Evolutionary conservation across 1,140 invertebrate genomes (phyloP).

Genomic region (Plodia interpunctella): DNA sequence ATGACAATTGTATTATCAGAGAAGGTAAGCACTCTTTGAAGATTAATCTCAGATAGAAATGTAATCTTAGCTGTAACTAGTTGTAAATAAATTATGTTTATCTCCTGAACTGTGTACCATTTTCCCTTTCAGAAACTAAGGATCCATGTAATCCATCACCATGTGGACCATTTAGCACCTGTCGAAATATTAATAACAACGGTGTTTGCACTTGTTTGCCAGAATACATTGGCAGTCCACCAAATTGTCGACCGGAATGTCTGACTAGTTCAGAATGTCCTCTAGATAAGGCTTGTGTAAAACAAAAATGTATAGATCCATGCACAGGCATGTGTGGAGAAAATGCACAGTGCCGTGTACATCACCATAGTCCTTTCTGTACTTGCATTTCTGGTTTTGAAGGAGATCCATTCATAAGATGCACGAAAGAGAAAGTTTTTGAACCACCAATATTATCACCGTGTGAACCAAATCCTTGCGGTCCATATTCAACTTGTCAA

Average conservation of each 20-base stretch:
- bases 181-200: slow-evolving; percentile 79
- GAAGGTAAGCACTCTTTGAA: slow-evolving; percentile 67
- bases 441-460: slow-evolving; percentile 63
- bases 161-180: slow-evolving; percentile 83
- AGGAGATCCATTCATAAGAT: slow-evolving; percentile 81
- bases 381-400: slow-evolving; percentile 78
- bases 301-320: slow-evolving; percentile 82
- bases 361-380: slow-evolving; percentile 82
- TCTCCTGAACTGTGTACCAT: slow-evolving; percentile 5
- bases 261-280: slow-evolving; percentile 83
- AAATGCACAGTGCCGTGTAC: slow-evolving; percentile 84
- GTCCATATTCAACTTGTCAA: slow-evolving; percentile 79
- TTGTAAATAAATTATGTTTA: not conserved
- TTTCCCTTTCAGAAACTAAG: slow-evolving; percentile 50
- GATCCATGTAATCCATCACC: slow-evolving; percentile 79
- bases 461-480: slow-evolving; percentile 81
- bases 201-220: slow-evolving; percentile 83
- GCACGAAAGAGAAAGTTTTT: slow-evolving; percentile 67
- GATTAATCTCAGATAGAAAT: no score
- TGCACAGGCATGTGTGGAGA: slow-evolving; percentile 85
- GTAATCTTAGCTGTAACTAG: no score
- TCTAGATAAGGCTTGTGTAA: slow-evolving; percentile 80
- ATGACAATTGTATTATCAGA: slow-evolving; percentile 77
- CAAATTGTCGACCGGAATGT: slow-evolving; percentile 85
- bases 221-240: slow-evolving; percentile 84